phyloP scores from a whole-genome alignment of 2,888 invertebrate species.

The Drepana falcataria region DNA sequence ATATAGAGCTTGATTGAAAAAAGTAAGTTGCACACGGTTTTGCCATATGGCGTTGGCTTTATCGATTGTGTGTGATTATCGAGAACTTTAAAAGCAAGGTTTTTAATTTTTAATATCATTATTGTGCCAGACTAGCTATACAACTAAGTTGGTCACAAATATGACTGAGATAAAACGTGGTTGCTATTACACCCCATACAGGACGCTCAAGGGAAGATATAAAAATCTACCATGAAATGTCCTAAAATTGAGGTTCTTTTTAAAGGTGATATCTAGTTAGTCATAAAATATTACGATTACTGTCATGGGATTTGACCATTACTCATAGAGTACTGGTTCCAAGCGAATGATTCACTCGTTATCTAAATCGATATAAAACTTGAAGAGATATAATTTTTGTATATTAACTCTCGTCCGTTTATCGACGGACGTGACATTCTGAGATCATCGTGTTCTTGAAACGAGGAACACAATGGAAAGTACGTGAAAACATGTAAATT shows the following conservation, averaged over 20 bases:
- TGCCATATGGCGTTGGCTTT: conserved; percentile 16
- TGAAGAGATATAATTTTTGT: not conserved
- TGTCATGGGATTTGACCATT: not conserved
- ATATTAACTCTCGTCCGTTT: not conserved
- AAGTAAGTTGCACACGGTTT: conserved; percentile 20
- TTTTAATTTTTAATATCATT: too few species aligned
- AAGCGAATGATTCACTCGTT: not conserved
- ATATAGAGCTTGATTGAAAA: conserved; percentile 20
- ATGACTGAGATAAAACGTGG: too few species aligned
- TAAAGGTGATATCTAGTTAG: too few species aligned
- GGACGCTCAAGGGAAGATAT: too few species aligned
- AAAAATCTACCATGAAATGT: too few species aligned
- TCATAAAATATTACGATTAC: not conserved
- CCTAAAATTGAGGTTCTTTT: too few species aligned
- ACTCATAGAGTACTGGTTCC: not conserved
- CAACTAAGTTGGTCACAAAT: too few species aligned
- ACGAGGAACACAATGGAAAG: too few species aligned
- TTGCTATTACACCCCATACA: too few species aligned
- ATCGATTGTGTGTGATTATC: too few species aligned
- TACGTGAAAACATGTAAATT: not conserved
- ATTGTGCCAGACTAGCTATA: too few species aligned
- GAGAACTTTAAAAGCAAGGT: too few species aligned
- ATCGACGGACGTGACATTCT: conserved; percentile 1
- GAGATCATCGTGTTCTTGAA: not conserved
- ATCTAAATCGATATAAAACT: not conserved